Base-by-base conservation (phyloP, 2,113 vertebrate genomes). In the Oostethus manadensis region DNA sequence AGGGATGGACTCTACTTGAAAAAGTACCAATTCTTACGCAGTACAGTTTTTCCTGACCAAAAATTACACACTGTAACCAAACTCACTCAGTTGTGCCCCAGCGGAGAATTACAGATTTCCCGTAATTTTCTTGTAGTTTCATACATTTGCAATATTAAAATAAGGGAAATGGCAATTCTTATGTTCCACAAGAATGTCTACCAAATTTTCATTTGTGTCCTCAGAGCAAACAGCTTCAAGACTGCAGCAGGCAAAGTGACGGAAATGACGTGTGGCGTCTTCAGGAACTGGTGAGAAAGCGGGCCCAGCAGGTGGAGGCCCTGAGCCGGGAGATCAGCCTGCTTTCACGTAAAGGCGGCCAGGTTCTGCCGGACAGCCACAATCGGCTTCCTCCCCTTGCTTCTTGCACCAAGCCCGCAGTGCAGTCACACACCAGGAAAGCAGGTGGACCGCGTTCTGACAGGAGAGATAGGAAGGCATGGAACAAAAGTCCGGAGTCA, bases 141-240 rank as follows among this genome's bases (percentile, higher is more conserved):
- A 26, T 5, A 38, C 10, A 9, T 2, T 38, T 38, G 35, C 35
- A 38, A 6, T 38, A 38, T 38, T 33, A 10, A 9, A 10, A 10
- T 38, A 6, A 6, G 35, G 6, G 35, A 38, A 8, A 9, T 38
- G 1, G 9, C 1, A 8, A 38, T 38, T 8, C 2, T 38, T 10
- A 38, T 8, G 7, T 10, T 38, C 1, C 35, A 38, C 10, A 38
- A 38, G 35, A 38, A 38, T 10, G 3, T 11, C 35, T 3, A 38
- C 35, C 9, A 14, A 38, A 21, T 75, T 5, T 57, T 22, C 57
- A 4, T 76, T 35, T 73, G 51, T 71, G 51, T 51, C 3, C 78
- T 43, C 68, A 78, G 95, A 88, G 83, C 8, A 35, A 48, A 43
- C 89, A 91, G 79, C 89, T 93, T 70, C 88, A 89, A 77, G 78